Evolutionary conservation across 2,113 vertebrate genomes (phyloP).

Genomic region (Pseudopipra pipra): DNA sequence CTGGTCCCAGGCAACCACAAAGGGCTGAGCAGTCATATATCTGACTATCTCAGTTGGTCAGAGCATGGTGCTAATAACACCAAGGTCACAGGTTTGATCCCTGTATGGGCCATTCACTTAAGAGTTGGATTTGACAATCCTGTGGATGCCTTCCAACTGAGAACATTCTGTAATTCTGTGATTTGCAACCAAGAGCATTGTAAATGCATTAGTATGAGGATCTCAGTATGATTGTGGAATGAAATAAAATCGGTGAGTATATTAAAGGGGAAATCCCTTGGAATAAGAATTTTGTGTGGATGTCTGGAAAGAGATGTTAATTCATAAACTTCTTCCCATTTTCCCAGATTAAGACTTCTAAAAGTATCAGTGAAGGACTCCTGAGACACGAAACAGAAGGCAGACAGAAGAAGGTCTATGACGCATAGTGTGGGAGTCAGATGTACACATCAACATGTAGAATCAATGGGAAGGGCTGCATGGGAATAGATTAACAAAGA

Average conservation of each 20-base stretch:
- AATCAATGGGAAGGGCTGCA: background rate
- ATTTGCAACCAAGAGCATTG: background rate
- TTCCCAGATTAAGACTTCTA: background rate
- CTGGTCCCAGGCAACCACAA: background rate
- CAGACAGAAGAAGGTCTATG: background rate
- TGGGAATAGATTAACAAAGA: background rate
- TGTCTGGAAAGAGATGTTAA: background rate
- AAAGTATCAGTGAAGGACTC: background rate
- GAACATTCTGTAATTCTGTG: background rate
- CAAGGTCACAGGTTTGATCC: background rate
- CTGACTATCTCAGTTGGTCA: background rate
- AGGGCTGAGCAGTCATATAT: background rate
- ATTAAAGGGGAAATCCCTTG: background rate
- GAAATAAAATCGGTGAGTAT: background rate
- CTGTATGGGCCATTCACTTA: background rate
- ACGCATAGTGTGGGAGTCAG: background rate
- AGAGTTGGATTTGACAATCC: background rate
- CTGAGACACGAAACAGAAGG: background rate
- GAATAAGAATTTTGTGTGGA: background rate
- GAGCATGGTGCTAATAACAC: background rate
- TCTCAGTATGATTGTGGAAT: background rate
- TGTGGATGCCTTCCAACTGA: background rate
- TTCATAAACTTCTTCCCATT: background rate
- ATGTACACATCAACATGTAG: background rate
- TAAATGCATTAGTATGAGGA: background rate